Percentiles rank a stretch among this genome's conserved stretches.
These are phyloP conservation scores for Myiopsitta monachus DNA, from an alignment of 2,113 vertebrate genomes.

Conservation along the genomic window DNA sequence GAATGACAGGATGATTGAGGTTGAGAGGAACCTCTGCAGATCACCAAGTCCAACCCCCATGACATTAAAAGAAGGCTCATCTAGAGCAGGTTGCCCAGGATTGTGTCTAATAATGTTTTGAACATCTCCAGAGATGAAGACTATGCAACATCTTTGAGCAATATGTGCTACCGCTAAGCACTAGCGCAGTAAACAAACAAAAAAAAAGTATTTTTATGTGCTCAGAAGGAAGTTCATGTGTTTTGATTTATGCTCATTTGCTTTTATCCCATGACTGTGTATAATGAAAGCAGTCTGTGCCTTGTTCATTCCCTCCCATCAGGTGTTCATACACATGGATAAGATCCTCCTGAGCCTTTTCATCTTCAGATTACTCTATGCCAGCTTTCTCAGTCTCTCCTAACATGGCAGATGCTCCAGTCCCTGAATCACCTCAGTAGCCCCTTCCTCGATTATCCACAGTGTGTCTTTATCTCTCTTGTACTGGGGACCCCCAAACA, in stretches of 20 bases:
- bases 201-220: neutral
- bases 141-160: neutral
- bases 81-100: neutral
- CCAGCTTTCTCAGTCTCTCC: neutral
- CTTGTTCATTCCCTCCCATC: neutral
- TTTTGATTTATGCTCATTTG: neutral
- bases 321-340: neutral
- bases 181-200: neutral
- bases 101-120: neutral
- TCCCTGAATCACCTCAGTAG: neutral
- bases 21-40: neutral
- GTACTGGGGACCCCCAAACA: neutral
- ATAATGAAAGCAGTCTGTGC: neutral
- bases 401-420: neutral
- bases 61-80: neutral
- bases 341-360: neutral
- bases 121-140: neutral
- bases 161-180: neutral
- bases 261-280: neutral
- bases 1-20: neutral
- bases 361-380: neutral
- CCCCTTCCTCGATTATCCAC: neutral
- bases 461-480: neutral
- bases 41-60: neutral
- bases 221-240: neutral